These are phyloP conservation scores for Crematogaster levior DNA, from an alignment of 2,888 invertebrate genomes.

Conservation along the genomic window DNA sequence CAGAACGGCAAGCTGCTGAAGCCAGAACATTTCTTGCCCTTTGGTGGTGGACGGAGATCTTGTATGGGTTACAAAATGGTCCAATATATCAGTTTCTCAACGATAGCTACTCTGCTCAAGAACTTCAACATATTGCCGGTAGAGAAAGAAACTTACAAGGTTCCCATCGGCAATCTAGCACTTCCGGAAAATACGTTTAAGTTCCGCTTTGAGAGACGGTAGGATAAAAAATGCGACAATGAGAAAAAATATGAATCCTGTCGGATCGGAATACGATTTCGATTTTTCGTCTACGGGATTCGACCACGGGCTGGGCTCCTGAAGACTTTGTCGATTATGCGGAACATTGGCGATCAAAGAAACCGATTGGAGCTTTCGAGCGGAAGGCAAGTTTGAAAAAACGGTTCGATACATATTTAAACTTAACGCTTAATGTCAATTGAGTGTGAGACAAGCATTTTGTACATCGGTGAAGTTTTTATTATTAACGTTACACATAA, in stretches of 20 bases:
- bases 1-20: constrained; percentile 87
- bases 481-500: not conserved
- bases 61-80: constrained; percentile 91
- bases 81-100: constrained; percentile 87
- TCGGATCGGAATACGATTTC: constrained; percentile 9
- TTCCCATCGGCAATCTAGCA: constrained; percentile 87
- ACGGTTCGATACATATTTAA: not conserved
- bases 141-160: constrained; percentile 85
- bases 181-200: constrained; percentile 86
- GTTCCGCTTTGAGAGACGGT: constrained; percentile 86
- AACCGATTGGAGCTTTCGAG: not conserved
- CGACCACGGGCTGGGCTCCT: constrained; percentile 34
- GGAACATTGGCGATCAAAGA: not conserved
- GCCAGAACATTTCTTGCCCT: constrained; percentile 89
- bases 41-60: constrained; percentile 89
- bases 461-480: constrained; percentile 6
- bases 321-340: not conserved
- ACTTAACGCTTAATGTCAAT: not conserved
- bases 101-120: constrained; percentile 87
- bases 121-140: constrained; percentile 86
- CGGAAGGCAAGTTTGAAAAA: not conserved
- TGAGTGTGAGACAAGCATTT: not conserved
- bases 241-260: not conserved
- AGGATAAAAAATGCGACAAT: constrained; percentile 58
- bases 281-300: constrained; percentile 1